Conservation (phyloP, 2,797 vertebrate species). For the Lagocephalus sceleratus region DNA sequence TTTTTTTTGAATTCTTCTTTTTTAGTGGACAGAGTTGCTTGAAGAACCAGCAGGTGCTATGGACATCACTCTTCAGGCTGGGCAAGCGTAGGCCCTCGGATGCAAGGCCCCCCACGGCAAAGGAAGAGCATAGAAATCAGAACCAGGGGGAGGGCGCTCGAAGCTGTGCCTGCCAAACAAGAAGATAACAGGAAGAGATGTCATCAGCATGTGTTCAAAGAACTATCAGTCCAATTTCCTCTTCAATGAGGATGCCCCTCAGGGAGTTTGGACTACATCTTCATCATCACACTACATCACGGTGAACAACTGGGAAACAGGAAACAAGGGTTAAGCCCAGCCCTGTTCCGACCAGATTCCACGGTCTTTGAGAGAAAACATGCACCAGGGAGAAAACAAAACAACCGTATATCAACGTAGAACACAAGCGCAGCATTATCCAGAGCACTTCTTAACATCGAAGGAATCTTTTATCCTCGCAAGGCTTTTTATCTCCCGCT, state of each 20-base stretch:
- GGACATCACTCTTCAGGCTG: slow-evolving; percentile 84
- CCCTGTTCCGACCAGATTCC: slow-evolving; percentile 52
- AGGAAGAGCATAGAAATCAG: slow-evolving; percentile 86
- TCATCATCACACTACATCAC: slow-evolving; percentile 19
- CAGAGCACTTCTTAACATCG: slow-evolving; percentile 36
- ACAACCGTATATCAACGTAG: slow-evolving; percentile 36
- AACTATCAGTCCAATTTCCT: slow-evolving; percentile 47
- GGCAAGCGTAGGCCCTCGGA: slow-evolving; percentile 77
- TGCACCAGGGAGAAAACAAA: slow-evolving; percentile 37
- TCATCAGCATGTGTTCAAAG: slow-evolving; percentile 23
- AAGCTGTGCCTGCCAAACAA: slow-evolving; percentile 76
- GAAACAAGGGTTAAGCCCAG: slow-evolving; percentile 22
- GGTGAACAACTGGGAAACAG: slow-evolving; percentile 18
- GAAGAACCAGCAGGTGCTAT: slow-evolving; percentile 85
- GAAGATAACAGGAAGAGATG: slow-evolving; percentile 39
- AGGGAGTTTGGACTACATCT: slow-evolving; percentile 11
- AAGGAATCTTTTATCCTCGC: slow-evolving; percentile 54
- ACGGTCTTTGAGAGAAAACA: slow-evolving; percentile 35
- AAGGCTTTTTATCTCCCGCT: slow-evolving; percentile 47
- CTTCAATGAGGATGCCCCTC: slow-evolving; percentile 14
- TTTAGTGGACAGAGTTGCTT: slow-evolving; percentile 83
- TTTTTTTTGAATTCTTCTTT: slow-evolving; percentile 4
- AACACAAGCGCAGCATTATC: slow-evolving; percentile 41
- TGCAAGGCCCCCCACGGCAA: slow-evolving; percentile 82
- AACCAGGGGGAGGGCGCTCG: slow-evolving; percentile 81